Evolutionary conservation across 2,888 invertebrate genomes (phyloP), one percentile per base, ranked within the genome.

Genomic region (Dryobotodes eremita): DNA sequence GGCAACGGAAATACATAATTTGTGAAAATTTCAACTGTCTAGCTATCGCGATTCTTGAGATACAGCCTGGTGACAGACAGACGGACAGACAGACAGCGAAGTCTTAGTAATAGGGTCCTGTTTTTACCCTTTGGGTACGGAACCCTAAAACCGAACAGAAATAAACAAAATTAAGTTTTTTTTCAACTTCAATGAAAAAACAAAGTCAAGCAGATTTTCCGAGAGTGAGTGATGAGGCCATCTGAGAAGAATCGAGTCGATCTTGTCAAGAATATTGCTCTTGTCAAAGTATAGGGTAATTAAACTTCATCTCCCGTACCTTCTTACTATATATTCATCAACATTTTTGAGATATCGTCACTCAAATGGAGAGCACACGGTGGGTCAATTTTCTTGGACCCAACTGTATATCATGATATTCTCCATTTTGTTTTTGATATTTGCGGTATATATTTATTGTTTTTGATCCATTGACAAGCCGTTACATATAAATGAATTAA

Each of bases 391-490:
- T 59, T 17, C 15, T 26, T 26, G 59, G 15, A 59, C 26, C 15
- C 15, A 26, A 59, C 26, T 59, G 26, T 26, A 59, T 17, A 15
- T 26, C 13, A 26, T 59, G 26, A 59, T 71, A 80, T 77, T 80
- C 85, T 77, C 20, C 23, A 46, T 78, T 80, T 70, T 36, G 26
- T 69, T 77, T 80, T 71, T 88, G 80, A 77, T 71, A 46, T 71
- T 71, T 73, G 59, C 68, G 26, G 62, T 26, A 42, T 83, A 65
- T 83, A 77, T 82, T 83, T 83, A 85, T 78, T 72, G 62, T 70
- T 76, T 71, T 72, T 74, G 57, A 48, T 61, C 36, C 71, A 72
- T 72, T 81, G 74, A 83, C 59, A 72, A 66, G 73, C 46, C 13
- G 26, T 71, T 65, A 69, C 26, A 69, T 80, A n/a, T 26, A 23